These are phyloP conservation scores for Rhinatrema bivittatum DNA, from an alignment of 2,797 vertebrate species.

Conservation along the genomic window DNA sequence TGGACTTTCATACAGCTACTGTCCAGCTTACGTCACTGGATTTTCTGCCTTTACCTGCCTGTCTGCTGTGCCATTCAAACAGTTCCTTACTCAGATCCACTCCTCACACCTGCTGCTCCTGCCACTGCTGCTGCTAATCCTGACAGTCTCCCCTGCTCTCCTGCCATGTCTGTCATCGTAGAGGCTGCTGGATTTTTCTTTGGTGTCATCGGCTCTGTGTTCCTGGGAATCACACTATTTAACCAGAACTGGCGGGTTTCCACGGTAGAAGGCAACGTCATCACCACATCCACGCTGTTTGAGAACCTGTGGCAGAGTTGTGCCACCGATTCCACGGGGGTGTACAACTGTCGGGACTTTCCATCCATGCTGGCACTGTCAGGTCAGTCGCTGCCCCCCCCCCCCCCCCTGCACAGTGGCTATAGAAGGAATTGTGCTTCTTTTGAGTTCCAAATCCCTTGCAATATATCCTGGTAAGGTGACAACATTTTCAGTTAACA, in stretches of 20 bases:
- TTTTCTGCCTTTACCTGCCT: not conserved
- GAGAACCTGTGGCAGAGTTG: constrained; percentile 90
- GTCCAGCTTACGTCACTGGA: not conserved
- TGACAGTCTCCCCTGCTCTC: too few relatives aligned
- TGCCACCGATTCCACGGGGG: constrained; percentile 75
- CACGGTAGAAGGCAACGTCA: constrained; percentile 73
- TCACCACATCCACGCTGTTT: constrained; percentile 84
- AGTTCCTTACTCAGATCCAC: not conserved
- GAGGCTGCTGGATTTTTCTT: constrained; percentile 71
- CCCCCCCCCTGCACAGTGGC: too few relatives aligned
- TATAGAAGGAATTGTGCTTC: too few relatives aligned
- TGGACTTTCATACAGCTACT: not conserved
- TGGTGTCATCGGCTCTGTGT: constrained; percentile 61
- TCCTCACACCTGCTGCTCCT: not conserved
- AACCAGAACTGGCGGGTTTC: constrained; percentile 81
- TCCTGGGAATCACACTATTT: constrained; percentile 70
- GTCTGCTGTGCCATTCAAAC: not conserved
- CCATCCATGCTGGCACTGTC: constrained; percentile 76
- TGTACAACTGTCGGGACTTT: constrained; percentile 86
- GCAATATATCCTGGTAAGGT: too few relatives aligned
- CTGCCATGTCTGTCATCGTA: constrained; percentile 34
- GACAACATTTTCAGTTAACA: too few relatives aligned
- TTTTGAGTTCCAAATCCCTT: too few relatives aligned
- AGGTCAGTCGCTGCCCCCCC: constrained; percentile 41
- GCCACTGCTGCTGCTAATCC: not conserved